Conservation (phyloP, 2,113 vertebrate species). For the Rhynchomys soricoides region DNA sequence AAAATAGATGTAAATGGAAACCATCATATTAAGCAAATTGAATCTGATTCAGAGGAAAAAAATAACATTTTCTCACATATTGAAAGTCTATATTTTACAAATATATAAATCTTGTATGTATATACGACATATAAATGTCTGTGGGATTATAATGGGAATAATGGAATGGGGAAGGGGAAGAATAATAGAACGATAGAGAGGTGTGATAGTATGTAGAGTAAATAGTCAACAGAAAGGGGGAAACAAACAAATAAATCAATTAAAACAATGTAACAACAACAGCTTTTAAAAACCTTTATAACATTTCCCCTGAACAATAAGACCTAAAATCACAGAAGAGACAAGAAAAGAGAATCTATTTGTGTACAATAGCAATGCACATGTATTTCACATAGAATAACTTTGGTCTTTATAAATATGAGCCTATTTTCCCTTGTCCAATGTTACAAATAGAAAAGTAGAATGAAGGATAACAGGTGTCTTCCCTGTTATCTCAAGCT, state of each 20-base stretch:
- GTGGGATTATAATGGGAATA: too few species aligned
- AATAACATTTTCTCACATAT: background rate
- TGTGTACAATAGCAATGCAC: background rate
- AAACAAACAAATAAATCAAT: background rate
- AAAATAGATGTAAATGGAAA: background rate
- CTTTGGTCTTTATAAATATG: background rate
- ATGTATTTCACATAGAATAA: background rate
- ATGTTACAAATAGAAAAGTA: background rate
- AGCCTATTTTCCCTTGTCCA: background rate
- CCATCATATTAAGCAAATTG: background rate
- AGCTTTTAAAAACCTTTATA: background rate
- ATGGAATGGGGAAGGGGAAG: background rate
- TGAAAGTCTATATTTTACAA: background rate
- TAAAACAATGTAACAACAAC: background rate
- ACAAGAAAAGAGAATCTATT: background rate
- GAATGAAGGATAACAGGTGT: background rate
- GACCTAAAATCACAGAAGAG: background rate
- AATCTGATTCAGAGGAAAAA: background rate
- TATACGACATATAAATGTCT: background rate
- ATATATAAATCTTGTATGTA: background rate
- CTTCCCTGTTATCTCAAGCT: background rate
- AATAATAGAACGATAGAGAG: background rate
- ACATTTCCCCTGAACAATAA: background rate
- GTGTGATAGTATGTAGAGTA: background rate
- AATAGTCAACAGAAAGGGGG: background rate